These are phyloP conservation scores for Ochlodes sylvanus DNA, from an alignment of 2,888 invertebrate species.

Conservation along the genomic window DNA sequence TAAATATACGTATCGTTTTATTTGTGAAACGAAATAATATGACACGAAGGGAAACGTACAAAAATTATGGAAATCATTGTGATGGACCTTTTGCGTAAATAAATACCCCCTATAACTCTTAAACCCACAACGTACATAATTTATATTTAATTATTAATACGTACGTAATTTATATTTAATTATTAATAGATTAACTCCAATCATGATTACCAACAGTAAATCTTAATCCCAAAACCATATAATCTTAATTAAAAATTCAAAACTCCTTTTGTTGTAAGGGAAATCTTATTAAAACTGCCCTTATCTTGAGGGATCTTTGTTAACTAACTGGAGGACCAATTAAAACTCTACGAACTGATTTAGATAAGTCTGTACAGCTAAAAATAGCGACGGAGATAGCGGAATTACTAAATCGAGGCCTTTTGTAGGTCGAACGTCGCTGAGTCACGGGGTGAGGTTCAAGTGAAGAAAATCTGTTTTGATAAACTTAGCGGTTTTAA, in stretches of 20 bases:
- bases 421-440: conserved; percentile 18
- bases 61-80: no score
- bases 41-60: no score
- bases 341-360: conserved; percentile 37
- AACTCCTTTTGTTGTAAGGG: conserved; percentile 16
- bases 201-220: conserved; percentile 1
- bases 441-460: neutral
- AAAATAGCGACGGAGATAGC: conserved; percentile 34
- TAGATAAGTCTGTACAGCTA: conserved; percentile 37
- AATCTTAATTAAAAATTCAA: conserved; percentile 32
- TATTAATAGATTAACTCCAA: neutral
- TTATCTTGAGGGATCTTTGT: conserved; percentile 32
- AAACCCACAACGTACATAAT: no score
- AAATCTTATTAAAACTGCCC: conserved; percentile 31
- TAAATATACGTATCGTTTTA: no score
- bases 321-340: conserved; percentile 31
- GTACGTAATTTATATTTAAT: no score
- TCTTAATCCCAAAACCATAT: conserved; percentile 19
- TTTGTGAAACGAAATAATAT: no score
- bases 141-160: no score
- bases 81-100: no score
- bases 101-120: no score
- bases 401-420: conserved; percentile 23
- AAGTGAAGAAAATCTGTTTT: conserved; percentile 1
- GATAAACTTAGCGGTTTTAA: no score